Percentiles rank a stretch among this genome's conserved stretches.
These are phyloP conservation scores for Mormyrops boulengeri DNA, from an alignment of 2,797 vertebrate species.

Conservation along the genomic window DNA sequence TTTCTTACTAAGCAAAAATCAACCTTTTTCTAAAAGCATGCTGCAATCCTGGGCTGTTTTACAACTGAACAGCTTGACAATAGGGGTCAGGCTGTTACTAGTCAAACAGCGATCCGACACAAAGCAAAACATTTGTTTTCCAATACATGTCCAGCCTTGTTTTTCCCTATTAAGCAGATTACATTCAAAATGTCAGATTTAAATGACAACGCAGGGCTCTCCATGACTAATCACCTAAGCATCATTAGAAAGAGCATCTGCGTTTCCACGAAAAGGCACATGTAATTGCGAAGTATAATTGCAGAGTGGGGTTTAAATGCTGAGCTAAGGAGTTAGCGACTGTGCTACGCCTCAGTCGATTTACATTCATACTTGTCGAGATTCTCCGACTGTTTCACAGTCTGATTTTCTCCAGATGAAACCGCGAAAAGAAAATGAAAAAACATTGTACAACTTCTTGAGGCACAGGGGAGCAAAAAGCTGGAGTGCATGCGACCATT, in stretches of 20 bases:
- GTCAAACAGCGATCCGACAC: background rate
- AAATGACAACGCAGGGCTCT: background rate
- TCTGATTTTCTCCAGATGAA: constrained; percentile 3
- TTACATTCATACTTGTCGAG: background rate
- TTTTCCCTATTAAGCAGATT: background rate
- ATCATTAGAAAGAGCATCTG: background rate
- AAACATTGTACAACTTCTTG: background rate
- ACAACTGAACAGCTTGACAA: background rate
- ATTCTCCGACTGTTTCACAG: background rate
- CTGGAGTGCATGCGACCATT: background rate
- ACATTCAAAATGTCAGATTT: background rate
- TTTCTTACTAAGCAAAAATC: background rate
- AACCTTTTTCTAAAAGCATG: background rate
- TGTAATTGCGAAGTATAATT: background rate
- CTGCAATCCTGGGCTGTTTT: background rate
- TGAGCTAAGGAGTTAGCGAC: background rate
- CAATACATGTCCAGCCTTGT: background rate
- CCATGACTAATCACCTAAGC: constrained; percentile 3
- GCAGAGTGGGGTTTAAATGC: background rate
- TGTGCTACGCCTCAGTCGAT: background rate
- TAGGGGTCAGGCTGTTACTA: background rate
- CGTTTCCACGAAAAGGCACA: background rate
- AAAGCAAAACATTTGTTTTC: background rate
- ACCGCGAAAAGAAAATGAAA: background rate
- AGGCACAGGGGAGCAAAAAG: background rate